Conservation (phyloP, 2,888 invertebrate genomes). For the Malthinus seriepunctatus region DNA sequence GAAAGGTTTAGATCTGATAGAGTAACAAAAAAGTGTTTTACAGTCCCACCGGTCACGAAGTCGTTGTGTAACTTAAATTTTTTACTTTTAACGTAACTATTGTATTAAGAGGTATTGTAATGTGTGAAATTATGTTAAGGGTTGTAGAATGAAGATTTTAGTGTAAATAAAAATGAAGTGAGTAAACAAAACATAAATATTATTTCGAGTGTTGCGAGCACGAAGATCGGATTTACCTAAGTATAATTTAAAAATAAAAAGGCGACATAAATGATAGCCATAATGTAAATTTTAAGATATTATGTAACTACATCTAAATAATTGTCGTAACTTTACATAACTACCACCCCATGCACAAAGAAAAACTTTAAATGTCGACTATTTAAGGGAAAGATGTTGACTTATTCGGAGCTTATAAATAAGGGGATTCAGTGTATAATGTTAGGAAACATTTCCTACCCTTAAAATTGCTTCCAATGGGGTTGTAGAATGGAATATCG, state of each 20-base stretch:
- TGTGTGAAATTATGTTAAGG: too few relatives aligned
- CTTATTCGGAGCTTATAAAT: conserved; percentile 50
- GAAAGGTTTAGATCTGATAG: too few relatives aligned
- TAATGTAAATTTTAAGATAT: conserved; percentile 34
- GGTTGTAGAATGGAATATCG: conserved; percentile 32
- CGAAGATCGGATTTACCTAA: neutral
- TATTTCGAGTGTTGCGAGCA: too few relatives aligned
- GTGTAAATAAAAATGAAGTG: too few relatives aligned
- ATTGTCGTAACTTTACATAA: conserved; percentile 53
- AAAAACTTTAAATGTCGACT: conserved; percentile 54
- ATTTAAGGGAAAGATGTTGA: conserved; percentile 53
- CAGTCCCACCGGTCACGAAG: too few relatives aligned
- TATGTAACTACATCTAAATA: conserved; percentile 40
- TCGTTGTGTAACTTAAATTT: too few relatives aligned
- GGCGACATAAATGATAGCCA: conserved; percentile 6
- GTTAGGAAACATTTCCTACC: conserved; percentile 33
- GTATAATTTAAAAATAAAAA: conserved; percentile 5
- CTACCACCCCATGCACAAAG: conserved; percentile 47
- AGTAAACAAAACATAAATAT: too few relatives aligned
- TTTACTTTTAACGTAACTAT: too few relatives aligned
- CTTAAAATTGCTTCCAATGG: conserved; percentile 33
- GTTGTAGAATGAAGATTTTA: too few relatives aligned
- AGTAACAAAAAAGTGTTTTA: too few relatives aligned
- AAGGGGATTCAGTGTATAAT: conserved; percentile 39
- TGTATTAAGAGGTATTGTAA: too few relatives aligned